Base-by-base conservation (phyloP, 2,797 vertebrate genomes). In the Sebastes vulpes region DNA sequence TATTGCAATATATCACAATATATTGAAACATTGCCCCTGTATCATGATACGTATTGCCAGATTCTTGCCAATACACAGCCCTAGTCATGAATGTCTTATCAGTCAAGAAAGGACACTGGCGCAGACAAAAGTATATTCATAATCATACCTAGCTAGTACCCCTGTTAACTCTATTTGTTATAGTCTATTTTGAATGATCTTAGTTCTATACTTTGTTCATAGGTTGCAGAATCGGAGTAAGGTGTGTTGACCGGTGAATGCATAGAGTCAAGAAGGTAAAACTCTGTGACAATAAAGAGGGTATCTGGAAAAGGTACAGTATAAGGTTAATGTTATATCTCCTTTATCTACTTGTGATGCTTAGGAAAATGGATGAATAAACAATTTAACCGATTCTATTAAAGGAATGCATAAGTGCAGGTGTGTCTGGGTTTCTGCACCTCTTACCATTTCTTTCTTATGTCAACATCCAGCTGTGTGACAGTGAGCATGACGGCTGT, bases 241-340 rank as follows among this genome's bases (percentile, higher is more conserved):
- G 95, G 96, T 82, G 95, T 29, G 95, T 95, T 83, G 92, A 95
- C 95, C 94, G 80, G 97, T 99, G 98, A 96, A 99, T 99, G 98
- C 97, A 97, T 97, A 98, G 97, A 97, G 96, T 97, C 96, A 99
- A 99, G 97, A 98, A 97, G 96, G 95, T 98, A 83, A 98, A 97
- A 91, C 97, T 98, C 96, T 97, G 97, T 97, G 96, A 97, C 92
- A 95, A 96, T 91, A 96, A 96, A 93, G 95, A 97, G 85, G 97
- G 96, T 95, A 95, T 96, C 94, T 97, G 97, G 97, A 97, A 97
- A 96, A 99, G 98, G 98, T 99, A 96, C 26, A 14, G 92, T 82
- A 70, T 1, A 21, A 9, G 1, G n/a, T 63, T 65, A 2, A 57
- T 59, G 3, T 26, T n/a, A 53, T 58, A 1, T 52, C 26, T 38